A percentile compares a stretch with the other conserved stretches of the same genome.
These are phyloP conservation scores for Syrrhaptes paradoxus DNA, from an alignment of 2,113 vertebrate species.

Conservation along the genomic window DNA sequence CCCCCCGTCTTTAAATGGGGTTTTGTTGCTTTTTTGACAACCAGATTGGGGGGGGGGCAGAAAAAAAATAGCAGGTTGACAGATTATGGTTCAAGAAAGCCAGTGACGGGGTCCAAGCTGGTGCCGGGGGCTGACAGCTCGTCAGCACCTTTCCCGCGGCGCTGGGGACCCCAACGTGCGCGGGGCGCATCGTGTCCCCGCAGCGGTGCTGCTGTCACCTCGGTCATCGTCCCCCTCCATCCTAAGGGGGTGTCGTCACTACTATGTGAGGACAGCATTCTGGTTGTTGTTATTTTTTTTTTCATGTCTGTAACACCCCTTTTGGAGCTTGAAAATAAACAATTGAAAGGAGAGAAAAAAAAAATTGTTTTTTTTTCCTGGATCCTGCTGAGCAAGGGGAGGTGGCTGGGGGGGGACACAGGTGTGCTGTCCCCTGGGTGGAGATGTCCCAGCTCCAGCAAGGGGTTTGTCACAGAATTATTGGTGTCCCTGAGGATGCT, in stretches of 20 bases:
- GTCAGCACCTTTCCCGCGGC: not conserved
- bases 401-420: not conserved
- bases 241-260: not conserved
- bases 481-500: not conserved
- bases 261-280: not conserved
- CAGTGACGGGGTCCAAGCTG: not conserved
- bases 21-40: not conserved
- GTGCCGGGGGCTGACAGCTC: not conserved
- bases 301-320: conserved; percentile 34
- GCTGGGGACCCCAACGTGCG: fast-evolving
- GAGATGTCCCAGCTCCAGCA: fast-evolving
- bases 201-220: not conserved
- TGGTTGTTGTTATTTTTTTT: conserved; percentile 5
- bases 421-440: too few species aligned
- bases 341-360: not conserved
- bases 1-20: not conserved
- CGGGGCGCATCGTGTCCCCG: fast-evolving
- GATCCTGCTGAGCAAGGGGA: not conserved
- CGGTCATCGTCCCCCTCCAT: not conserved
- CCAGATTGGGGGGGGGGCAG: fast-evolving
- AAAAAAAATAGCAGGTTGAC: not conserved
- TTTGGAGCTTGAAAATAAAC: conserved; percentile 53
- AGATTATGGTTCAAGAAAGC: not conserved
- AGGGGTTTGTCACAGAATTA: not conserved
- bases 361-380: not conserved